A percentile compares a stretch with the other conserved stretches of the same genome.
phyloP scores from a whole-genome alignment of 2,797 vertebrate genomes.

The Microctenopoma stevenorrisi region DNA sequence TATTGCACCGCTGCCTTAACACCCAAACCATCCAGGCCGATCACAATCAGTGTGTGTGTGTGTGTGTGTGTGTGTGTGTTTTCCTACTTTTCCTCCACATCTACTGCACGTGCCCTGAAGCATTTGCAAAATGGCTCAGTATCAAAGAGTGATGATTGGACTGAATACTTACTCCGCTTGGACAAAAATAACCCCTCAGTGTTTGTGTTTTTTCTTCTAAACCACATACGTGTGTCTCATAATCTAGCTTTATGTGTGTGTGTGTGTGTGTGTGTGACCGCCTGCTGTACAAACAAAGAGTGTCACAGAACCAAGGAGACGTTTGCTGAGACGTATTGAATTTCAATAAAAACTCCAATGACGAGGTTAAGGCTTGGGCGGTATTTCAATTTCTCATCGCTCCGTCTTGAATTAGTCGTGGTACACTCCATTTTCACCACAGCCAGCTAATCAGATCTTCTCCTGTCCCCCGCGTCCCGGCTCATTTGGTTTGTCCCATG shows the following conservation, averaged over 20 bases:
- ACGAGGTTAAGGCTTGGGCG: slow-evolving; percentile 54
- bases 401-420: slow-evolving; percentile 74
- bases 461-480: slow-evolving; percentile 61
- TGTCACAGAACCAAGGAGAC: slow-evolving; percentile 53
- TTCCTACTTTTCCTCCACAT: slow-evolving; percentile 68
- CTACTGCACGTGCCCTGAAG: slow-evolving; percentile 69
- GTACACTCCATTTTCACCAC: slow-evolving; percentile 73
- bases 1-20: slow-evolving; percentile 65
- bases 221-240: slow-evolving; percentile 32
- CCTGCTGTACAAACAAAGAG: slow-evolving; percentile 60
- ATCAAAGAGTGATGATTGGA: slow-evolving; percentile 78
- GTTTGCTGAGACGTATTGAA: slow-evolving; percentile 75
- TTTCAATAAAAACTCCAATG: slow-evolving; percentile 75
- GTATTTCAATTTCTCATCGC: slow-evolving; percentile 74
- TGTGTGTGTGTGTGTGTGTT: slow-evolving; percentile 46
- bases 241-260: slow-evolving; percentile 11
- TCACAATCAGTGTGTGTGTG: slow-evolving; percentile 66
- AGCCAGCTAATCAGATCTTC: slow-evolving; percentile 76
- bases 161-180: slow-evolving; percentile 69
- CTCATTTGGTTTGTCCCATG: slow-evolving; percentile 78
- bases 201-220: slow-evolving; percentile 28
- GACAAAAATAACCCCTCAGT: slow-evolving; percentile 51
- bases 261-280: slow-evolving; percentile 16
- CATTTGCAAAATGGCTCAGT: slow-evolving; percentile 76
- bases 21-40: slow-evolving; percentile 74